Evolutionary conservation across 2,888 invertebrate species (phyloP).

Genomic region (Cerastoderma edule): DNA sequence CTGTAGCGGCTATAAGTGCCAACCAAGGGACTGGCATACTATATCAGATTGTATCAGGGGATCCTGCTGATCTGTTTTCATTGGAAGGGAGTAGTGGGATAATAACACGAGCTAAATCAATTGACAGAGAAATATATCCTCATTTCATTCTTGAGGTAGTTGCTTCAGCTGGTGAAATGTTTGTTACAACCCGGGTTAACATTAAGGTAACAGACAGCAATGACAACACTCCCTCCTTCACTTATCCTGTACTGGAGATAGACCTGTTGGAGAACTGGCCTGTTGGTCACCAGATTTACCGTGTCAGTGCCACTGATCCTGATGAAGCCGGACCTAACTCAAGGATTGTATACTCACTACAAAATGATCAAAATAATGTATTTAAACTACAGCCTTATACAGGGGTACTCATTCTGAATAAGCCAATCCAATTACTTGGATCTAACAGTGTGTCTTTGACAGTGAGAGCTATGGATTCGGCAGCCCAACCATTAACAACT

Average conservation of each 20-base stretch:
- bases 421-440: slow-evolving; percentile 85
- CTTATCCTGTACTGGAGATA: slow-evolving; percentile 85
- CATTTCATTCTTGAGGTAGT: slow-evolving; percentile 92
- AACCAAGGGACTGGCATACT: slow-evolving; percentile 37
- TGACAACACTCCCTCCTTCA: slow-evolving; percentile 92
- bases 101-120: slow-evolving; percentile 90
- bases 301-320: slow-evolving; percentile 93
- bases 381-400: slow-evolving; percentile 94
- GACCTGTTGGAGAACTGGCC: slow-evolving; percentile 94
- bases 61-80: slow-evolving; percentile 90
- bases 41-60: slow-evolving; percentile 90
- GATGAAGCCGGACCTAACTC: slow-evolving; percentile 94
- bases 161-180: slow-evolving; percentile 90
- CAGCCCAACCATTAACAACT: slow-evolving; percentile 66
- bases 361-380: slow-evolving; percentile 89
- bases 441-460: slow-evolving; percentile 57
- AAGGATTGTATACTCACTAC: slow-evolving; percentile 91
- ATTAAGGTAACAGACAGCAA: slow-evolving; percentile 94
- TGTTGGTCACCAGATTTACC: slow-evolving; percentile 95
- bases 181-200: slow-evolving; percentile 91
- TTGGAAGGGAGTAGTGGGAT: slow-evolving; percentile 92
- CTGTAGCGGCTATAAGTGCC: slow-evolving; percentile 85
- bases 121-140: slow-evolving; percentile 93
- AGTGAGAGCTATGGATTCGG: slow-evolving; percentile 77
- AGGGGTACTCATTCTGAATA: slow-evolving; percentile 94